These are phyloP conservation scores for Delichon dasypus DNA, from an alignment of 2,797 vertebrate genomes.

Conservation along the genomic window DNA sequence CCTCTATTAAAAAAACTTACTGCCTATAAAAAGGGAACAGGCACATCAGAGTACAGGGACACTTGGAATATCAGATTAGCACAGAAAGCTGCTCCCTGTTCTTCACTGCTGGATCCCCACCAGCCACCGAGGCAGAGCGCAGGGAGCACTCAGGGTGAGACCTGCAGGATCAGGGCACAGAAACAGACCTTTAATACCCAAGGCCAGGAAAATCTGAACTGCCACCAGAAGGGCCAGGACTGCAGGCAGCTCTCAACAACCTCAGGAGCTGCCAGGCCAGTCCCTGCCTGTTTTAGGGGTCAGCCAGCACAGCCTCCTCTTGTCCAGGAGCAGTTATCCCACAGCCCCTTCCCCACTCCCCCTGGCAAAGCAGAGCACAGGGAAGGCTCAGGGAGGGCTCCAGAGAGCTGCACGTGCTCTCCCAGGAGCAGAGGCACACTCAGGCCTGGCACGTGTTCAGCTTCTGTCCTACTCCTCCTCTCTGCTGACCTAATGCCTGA, in stretches of 20 bases:
- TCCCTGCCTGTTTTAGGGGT: not conserved
- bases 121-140: not conserved
- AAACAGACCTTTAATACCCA: not conserved
- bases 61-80: not conserved
- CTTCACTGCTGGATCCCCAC: not conserved
- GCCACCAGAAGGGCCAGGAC: not conserved
- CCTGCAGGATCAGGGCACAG: not conserved
- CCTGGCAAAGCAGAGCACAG: not conserved
- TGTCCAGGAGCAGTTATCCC: not conserved
- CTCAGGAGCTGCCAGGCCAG: not conserved
- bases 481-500: not conserved
- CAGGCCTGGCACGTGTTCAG: not conserved
- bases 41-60: not conserved
- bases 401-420: accelerated
- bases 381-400: not conserved
- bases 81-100: not conserved
- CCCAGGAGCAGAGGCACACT: not conserved
- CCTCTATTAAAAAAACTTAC: not conserved
- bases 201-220: not conserved
- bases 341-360: accelerated
- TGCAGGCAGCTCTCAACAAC: not conserved
- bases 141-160: not conserved
- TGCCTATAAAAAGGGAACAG: not conserved
- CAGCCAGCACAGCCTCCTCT: not conserved
- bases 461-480: not conserved